Percentiles rank a stretch among this genome's conserved stretches.
phyloP scores from a whole-genome alignment of 35 echinoderm and acorn worm species.

The Apostichopus parvimensis region DNA sequence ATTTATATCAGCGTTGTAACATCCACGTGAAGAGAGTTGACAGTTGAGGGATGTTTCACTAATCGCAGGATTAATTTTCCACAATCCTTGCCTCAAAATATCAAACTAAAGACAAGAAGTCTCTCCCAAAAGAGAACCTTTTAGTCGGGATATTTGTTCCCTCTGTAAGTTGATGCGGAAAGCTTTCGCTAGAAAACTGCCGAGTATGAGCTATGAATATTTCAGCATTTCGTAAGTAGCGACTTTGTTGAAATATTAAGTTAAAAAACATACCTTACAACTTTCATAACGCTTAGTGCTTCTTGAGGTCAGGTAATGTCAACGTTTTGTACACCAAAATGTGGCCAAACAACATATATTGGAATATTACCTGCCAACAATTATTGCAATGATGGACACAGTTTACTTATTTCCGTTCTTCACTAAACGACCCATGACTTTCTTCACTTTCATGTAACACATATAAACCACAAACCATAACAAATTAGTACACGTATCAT shows the following conservation, averaged over 20 bases:
- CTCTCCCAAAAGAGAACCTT: slow-evolving; percentile 20
- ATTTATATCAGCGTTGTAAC: slow-evolving; percentile 13
- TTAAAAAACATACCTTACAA: neutral
- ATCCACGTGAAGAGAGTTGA: slow-evolving; percentile 18
- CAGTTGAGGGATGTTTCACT: slow-evolving; percentile 40
- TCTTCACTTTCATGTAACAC: too few relatives aligned
- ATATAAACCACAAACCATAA: too few relatives aligned
- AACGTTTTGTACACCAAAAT: too few relatives aligned
- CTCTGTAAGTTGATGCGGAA: neutral
- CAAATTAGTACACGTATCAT: too few relatives aligned
- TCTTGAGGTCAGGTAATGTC: too few relatives aligned
- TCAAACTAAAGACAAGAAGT: slow-evolving; percentile 5
- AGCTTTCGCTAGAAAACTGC: neutral
- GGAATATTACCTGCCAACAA: too few relatives aligned
- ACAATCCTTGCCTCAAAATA: slow-evolving; percentile 11
- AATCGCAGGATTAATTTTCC: slow-evolving; percentile 28
- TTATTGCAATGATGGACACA: too few relatives aligned
- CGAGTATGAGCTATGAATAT: slow-evolving; percentile 3
- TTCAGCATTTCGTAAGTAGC: neutral
- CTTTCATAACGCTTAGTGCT: neutral
- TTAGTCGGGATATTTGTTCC: slow-evolving; percentile 16
- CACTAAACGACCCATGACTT: too few relatives aligned
- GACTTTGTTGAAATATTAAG: slow-evolving; percentile 1
- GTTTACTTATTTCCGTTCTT: too few relatives aligned
- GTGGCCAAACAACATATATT: too few relatives aligned